Evolutionary conservation across 92 coral and sea anemone genomes (phyloP).

Genomic region (Epizoanthus scotinus): DNA sequence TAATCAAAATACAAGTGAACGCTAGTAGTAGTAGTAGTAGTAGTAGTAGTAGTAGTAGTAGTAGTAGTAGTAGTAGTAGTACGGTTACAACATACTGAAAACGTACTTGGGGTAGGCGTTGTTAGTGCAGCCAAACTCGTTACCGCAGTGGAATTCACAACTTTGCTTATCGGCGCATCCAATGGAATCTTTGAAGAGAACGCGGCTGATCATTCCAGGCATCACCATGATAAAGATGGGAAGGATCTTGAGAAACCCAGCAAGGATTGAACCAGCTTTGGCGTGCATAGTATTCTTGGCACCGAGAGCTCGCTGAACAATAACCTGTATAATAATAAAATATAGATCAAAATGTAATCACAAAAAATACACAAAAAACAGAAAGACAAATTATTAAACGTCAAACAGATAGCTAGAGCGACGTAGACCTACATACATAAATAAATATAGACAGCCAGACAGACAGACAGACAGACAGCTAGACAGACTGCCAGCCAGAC

Average conservation of each 20-base stretch:
- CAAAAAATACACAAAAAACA: too few species aligned
- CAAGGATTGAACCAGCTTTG: slow-evolving; percentile 82
- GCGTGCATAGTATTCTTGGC: slow-evolving; percentile 88
- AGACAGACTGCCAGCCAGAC: too few species aligned
- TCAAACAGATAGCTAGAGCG: too few species aligned
- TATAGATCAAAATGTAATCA: background rate
- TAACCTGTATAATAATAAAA: slow-evolving; percentile 57
- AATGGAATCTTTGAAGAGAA: slow-evolving; percentile 79
- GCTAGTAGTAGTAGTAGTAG: too few species aligned
- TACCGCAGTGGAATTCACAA: slow-evolving; percentile 69
- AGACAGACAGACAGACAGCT: too few species aligned
- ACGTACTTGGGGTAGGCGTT: slow-evolving; percentile 94
- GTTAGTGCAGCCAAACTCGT: slow-evolving; percentile 85
- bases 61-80: too few species aligned
- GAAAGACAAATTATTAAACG: too few species aligned
- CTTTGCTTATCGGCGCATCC: slow-evolving; percentile 84
- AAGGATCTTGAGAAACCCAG: slow-evolving; percentile 81
- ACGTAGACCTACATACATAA: too few species aligned
- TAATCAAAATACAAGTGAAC: too few species aligned
- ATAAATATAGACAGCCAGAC: too few species aligned
- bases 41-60: too few species aligned
- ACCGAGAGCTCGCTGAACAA: slow-evolving; percentile 92
- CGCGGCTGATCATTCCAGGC: slow-evolving; percentile 98
- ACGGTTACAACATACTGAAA: too few species aligned
- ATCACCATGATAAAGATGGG: slow-evolving; percentile 95